phyloP scores from a whole-genome alignment of 2,797 vertebrate species.

The Neosilurus hyrtlii region DNA sequence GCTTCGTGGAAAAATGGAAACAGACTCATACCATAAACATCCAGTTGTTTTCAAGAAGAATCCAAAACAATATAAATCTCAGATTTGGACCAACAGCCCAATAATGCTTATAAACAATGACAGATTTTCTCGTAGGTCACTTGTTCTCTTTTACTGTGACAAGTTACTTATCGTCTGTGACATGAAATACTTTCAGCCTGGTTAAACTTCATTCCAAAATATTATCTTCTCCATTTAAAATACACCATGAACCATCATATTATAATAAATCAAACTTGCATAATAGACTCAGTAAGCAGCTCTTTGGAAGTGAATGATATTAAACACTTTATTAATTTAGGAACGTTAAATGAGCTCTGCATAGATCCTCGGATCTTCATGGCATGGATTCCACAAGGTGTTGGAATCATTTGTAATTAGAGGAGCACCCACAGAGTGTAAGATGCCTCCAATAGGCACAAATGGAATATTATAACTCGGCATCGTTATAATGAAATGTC shows the following conservation, averaged over 20 bases:
- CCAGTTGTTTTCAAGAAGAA: neutral
- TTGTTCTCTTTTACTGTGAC: neutral
- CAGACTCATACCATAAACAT: slow-evolving; percentile 23
- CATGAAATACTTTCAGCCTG: neutral
- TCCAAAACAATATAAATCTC: slow-evolving; percentile 8
- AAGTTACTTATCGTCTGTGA: neutral
- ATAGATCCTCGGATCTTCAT: too few species aligned
- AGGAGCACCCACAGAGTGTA: too few species aligned
- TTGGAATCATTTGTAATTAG: too few species aligned
- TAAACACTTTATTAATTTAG: too few species aligned
- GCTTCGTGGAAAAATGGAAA: neutral
- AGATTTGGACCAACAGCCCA: neutral
- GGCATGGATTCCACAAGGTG: too few species aligned
- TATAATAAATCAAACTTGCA: neutral
- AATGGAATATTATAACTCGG: too few species aligned
- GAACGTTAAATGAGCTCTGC: too few species aligned
- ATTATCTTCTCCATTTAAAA: neutral
- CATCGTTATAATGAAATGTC: too few species aligned
- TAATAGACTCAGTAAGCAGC: neutral
- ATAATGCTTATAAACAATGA: neutral
- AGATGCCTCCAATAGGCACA: too few species aligned
- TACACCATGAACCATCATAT: neutral
- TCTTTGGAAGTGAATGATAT: neutral
- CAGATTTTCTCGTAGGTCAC: neutral
- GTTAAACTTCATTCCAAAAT: neutral